These are phyloP conservation scores for Ifrita kowaldi DNA, from an alignment of 2,113 vertebrate species.

Conservation along the genomic window DNA sequence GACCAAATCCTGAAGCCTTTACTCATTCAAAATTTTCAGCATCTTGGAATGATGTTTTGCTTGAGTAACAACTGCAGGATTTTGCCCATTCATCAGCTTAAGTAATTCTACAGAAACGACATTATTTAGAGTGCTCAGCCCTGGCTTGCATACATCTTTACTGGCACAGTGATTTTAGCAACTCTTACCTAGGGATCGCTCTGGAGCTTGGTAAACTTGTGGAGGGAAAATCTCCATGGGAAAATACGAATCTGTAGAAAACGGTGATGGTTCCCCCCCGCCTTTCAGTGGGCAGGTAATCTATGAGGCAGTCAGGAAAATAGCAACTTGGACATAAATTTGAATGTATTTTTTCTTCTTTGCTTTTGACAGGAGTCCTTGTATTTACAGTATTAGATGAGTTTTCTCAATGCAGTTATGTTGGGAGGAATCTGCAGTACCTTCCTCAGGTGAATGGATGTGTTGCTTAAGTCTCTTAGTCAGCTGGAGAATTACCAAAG, in stretches of 20 bases:
- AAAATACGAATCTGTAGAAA: neutral
- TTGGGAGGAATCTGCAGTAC: neutral
- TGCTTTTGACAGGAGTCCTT: slow-evolving; percentile 25
- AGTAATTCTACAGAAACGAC: neutral
- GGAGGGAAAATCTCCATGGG: neutral
- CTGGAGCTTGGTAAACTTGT: neutral
- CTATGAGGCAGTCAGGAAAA: slow-evolving; percentile 27
- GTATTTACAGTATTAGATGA: slow-evolving; percentile 31
- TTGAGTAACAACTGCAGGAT: neutral
- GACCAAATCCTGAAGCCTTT: neutral
- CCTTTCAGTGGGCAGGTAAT: neutral
- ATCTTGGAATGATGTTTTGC: neutral
- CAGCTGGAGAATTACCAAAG: slow-evolving; percentile 28
- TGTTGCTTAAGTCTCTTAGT: slow-evolving; percentile 24
- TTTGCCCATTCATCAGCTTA: neutral
- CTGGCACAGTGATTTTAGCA: neutral
- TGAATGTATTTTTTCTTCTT: slow-evolving; percentile 22
- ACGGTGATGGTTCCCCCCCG: neutral
- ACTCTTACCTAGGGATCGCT: neutral
- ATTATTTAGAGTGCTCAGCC: neutral
- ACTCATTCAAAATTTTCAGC: neutral
- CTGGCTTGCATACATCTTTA: neutral
- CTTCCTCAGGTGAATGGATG: slow-evolving; percentile 8
- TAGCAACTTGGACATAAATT: slow-evolving; percentile 1
- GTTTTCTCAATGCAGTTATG: neutral